Evolutionary conservation across 2,113 vertebrate species (phyloP).

Genomic region (Mola mola): DNA sequence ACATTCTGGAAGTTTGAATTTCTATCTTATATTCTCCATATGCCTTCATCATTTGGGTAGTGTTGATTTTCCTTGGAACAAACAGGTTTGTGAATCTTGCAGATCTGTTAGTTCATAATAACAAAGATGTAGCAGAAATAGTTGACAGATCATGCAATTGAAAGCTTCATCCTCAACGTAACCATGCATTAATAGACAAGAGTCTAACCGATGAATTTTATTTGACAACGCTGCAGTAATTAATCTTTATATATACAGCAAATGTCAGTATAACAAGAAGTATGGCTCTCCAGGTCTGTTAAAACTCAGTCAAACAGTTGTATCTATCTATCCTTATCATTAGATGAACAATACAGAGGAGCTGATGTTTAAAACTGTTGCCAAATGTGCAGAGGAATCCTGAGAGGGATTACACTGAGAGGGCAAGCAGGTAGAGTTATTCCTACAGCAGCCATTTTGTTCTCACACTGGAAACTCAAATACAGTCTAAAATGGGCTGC

Average conservation of each 20-base stretch:
- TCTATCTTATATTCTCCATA: too few species aligned
- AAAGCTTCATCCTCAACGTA: too few species aligned
- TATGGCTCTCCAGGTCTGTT: conserved; percentile 1
- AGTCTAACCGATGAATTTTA: too few species aligned
- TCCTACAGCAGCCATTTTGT: conserved; percentile 24
- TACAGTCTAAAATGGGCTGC: neutral
- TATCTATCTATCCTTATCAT: conserved; percentile 45
- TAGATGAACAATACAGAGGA: conserved; percentile 18
- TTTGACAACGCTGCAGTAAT: neutral
- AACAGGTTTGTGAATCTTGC: neutral
- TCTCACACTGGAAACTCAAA: conserved; percentile 11
- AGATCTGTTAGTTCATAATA: conserved; percentile 22
- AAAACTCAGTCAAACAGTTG: conserved; percentile 35
- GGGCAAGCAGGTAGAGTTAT: neutral
- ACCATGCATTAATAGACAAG: too few species aligned
- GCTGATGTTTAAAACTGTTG: conserved; percentile 21
- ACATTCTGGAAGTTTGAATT: too few species aligned
- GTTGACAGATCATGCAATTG: conserved; percentile 3
- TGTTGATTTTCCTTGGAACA: neutral
- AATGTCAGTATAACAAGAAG: conserved; percentile 9
- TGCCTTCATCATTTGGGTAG: too few species aligned
- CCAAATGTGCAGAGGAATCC: conserved; percentile 23
- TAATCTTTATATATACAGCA: conserved; percentile 12
- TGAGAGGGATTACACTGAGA: conserved; percentile 40
- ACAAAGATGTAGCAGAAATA: conserved; percentile 33